Conservation (phyloP, 2,888 invertebrate genomes). For the Cerastoderma edule region DNA sequence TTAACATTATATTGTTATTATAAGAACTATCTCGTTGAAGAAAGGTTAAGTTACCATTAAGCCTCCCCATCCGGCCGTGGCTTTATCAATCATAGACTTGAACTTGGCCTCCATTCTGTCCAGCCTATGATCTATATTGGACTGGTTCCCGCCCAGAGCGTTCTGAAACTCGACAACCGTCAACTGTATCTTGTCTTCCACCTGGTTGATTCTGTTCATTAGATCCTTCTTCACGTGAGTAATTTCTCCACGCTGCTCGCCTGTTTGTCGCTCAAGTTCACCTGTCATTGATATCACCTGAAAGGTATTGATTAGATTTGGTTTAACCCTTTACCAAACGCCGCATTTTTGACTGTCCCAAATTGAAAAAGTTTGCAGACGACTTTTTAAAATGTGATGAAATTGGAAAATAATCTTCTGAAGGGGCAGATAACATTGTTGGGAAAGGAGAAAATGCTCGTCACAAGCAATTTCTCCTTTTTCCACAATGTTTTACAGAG, state of each 20-base stretch:
- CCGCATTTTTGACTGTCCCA: too few species aligned
- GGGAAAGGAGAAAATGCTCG: too few species aligned
- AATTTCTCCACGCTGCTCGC: conserved; percentile 71
- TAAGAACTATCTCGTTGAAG: too few species aligned
- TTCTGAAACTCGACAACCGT: conserved; percentile 73
- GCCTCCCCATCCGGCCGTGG: conserved; percentile 64
- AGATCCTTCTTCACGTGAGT: conserved; percentile 76
- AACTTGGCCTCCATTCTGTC: conserved; percentile 79
- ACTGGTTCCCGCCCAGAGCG: conserved; percentile 66
- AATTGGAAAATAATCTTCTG: not conserved
- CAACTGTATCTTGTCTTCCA: conserved; percentile 75
- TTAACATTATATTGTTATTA: too few species aligned
- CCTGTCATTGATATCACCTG: conserved; percentile 63
- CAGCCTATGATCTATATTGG: conserved; percentile 69
- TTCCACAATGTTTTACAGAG: too few species aligned
- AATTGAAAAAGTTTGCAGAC: too few species aligned
- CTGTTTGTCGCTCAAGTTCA: conserved; percentile 68
- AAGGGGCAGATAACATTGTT: not conserved
- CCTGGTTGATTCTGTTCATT: conserved; percentile 71
- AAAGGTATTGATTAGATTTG: too few species aligned
- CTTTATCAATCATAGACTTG: conserved; percentile 72
- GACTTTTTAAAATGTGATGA: not conserved
- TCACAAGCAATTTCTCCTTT: too few species aligned
- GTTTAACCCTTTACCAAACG: too few species aligned
- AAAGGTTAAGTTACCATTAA: conserved; percentile 60